Evolutionary conservation across 2,113 vertebrate species (phyloP).

Genomic region (Prolemur simus): DNA sequence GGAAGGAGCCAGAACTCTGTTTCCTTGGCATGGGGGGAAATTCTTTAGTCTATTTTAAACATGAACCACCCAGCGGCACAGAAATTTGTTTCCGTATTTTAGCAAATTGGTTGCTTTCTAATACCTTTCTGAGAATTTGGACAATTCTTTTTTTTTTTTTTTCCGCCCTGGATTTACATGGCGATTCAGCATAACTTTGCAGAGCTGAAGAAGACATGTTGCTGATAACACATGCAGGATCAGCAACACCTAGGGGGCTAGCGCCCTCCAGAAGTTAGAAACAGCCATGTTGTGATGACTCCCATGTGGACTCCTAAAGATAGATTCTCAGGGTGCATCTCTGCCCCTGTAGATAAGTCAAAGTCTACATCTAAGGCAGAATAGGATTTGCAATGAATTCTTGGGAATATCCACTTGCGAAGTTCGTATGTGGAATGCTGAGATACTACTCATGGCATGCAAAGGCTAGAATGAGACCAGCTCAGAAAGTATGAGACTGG

Average conservation of each 20-base stretch:
- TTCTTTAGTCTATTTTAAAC: slow-evolving; percentile 45
- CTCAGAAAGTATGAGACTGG: background rate
- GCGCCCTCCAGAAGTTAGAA: background rate
- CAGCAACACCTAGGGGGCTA: background rate
- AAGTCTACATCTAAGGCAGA: slow-evolving; percentile 37
- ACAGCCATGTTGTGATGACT: background rate
- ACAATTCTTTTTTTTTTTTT: background rate
- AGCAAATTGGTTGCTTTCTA: slow-evolving; percentile 20
- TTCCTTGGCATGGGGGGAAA: background rate
- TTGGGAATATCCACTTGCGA: background rate
- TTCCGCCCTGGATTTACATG: background rate
- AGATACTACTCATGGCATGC: background rate
- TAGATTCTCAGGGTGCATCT: background rate
- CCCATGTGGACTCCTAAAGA: background rate
- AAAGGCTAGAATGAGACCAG: background rate
- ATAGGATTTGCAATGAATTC: background rate
- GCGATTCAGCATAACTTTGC: background rate
- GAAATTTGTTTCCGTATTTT: slow-evolving; percentile 36
- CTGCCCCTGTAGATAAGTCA: background rate
- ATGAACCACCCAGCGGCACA: background rate
- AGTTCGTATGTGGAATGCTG: background rate
- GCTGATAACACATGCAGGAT: background rate
- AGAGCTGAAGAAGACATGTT: background rate
- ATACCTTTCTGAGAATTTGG: slow-evolving; percentile 41
- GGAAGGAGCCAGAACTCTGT: slow-evolving; percentile 54